Percentiles rank a stretch among this genome's conserved stretches.
Conservation (phyloP, 2,113 vertebrate genomes). For the Rallus limicola region DNA sequence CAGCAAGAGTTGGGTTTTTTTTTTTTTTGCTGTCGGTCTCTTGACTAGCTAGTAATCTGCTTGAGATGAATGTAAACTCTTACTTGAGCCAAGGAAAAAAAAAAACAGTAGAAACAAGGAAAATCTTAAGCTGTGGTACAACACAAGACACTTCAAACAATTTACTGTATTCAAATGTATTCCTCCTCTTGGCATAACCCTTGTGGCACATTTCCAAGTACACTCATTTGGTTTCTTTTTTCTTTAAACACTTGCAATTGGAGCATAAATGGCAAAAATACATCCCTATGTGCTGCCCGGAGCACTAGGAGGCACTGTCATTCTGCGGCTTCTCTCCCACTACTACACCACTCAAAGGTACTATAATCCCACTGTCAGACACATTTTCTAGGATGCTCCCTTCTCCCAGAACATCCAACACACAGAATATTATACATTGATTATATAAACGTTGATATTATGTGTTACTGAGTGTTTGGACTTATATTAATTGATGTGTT, state of each 20-base stretch:
- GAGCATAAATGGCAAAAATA: background rate
- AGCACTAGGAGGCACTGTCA: constrained; percentile 56
- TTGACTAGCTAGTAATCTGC: background rate
- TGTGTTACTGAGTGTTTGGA: background rate
- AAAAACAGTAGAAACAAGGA: background rate
- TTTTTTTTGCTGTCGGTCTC: background rate
- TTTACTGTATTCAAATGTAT: background rate
- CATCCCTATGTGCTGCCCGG: background rate
- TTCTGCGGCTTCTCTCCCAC: background rate
- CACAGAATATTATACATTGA: background rate
- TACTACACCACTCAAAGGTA: background rate
- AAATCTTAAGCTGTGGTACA: background rate
- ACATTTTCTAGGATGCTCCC: background rate
- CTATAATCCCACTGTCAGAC: background rate
- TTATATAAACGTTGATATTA: background rate
- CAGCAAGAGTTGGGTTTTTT: background rate
- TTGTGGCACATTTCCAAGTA: background rate
- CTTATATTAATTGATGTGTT: background rate
- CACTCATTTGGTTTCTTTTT: background rate
- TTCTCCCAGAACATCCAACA: background rate
- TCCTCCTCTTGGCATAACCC: background rate
- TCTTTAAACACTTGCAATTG: background rate
- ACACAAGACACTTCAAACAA: background rate
- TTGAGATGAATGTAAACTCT: background rate
- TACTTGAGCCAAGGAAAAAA: background rate